Evolutionary conservation across 92 coral and sea anemone species (phyloP), one percentile per base, ranked within the genome.

Genomic region (Zoanthus gigantus): DNA sequence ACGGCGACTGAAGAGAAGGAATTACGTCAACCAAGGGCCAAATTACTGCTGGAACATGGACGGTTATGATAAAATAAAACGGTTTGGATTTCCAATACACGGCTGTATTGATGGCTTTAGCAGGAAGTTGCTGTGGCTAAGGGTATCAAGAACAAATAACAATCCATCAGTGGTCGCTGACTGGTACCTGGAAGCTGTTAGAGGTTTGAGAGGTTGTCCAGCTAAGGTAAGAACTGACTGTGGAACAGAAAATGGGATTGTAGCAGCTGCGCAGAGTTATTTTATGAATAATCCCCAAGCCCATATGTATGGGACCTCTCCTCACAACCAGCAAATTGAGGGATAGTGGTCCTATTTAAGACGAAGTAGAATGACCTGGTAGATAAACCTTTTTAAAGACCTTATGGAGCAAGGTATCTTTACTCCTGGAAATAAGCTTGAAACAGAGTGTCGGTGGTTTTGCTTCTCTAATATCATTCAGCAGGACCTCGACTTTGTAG

Each of bases 191-290:
- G 44, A 83, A 60, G 83, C 71, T 44, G 88, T 89, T 23, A 30
- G 32, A 72, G 76, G 83, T 45, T 57, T 71, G 16, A 85, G 84
- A 61, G 88, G 88, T 7, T 88, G 88, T 61, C 91, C 91, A 65
- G 76, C 23, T 18, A 89, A 89, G 76, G 88, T 83, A 14, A 73
- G 88, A 54, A 72, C 84, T 54, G 92, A 89, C 82, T 83, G 88
- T 83, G 92, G 92, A 72, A 88, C 91, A 54, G 91, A 88, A 57
- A 81, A 88, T 69, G 81, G 87, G 9, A 14, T 81, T 12, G 18
- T 83, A 12, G 84, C 92, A 11, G 83, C 92, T 56, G 74, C 78
- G 83, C 67, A 60, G 16, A 13, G 29, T 60, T 60, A 60, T 60
- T 60, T 60, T 60, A 23, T 60, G 2, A 60, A 60, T 17, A 83